Base-by-base conservation (phyloP, 1,140 invertebrate genomes). In the Vollenhovia emeryi region DNA sequence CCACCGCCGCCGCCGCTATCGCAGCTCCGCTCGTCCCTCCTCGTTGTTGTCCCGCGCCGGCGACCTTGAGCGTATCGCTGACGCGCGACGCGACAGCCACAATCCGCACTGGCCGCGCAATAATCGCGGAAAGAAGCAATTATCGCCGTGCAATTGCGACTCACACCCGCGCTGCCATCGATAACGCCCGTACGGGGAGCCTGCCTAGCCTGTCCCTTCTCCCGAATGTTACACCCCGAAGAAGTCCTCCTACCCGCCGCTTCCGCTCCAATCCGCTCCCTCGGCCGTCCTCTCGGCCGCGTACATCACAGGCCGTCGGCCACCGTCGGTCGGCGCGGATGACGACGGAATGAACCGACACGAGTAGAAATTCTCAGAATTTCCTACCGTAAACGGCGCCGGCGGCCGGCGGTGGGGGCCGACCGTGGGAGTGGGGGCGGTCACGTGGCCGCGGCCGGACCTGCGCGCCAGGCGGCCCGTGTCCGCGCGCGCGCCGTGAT, bases 291-390 rank as follows among this genome's bases (percentile, higher is more conserved):
- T 48, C 30, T 43, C 66, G 48, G 4, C 24, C 50, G 36, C 43
- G 18, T n/a, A 50, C 43, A 33, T 66, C 62, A 66, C 62, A 45
- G 62, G 62, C 36, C 55, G 40, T 27, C 55, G 73, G 36, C 24
- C 55, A 59, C 50, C 15, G 66, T 30, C 64, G 66, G 43, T 13
- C 64, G 64, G 30, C 78, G 64, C 86, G 73, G 52, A 60, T 74
- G 48, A 84, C 87, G 86, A 86, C 89, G 80, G 66, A 90, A 69
- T 91, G 87, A 48, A 62, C 8, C 68, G 78, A 69, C 68, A 87
- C 79, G 86, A 86, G 88, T 85, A 64, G 86, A 68, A 90, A 91
- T 94, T 94, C 93, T 87, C 21, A 87, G 93, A 94, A 94, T 92
- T 89, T 86, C 86, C 86, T 89, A 89, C 91, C 91, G 92, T 92